A percentile compares a stretch with the other conserved stretches of the same genome.
Conservation (phyloP, 2,113 vertebrate species). For the Blennius ocellaris region DNA sequence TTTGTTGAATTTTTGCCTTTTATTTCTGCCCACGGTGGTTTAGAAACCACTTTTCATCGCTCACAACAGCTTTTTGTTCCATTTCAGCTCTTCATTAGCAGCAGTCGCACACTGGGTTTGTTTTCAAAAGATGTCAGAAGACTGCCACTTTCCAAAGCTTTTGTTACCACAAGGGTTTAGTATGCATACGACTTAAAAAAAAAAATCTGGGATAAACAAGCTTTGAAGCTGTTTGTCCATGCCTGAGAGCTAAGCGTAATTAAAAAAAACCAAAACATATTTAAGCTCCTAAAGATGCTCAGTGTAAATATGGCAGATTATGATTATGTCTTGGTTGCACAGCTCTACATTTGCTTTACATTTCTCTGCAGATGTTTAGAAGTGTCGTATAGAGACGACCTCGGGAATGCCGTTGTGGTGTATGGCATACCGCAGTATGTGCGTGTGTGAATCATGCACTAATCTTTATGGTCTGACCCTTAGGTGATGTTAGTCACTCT, state of each 20-base stretch:
- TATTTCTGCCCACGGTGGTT: background rate
- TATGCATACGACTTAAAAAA: conserved; percentile 25
- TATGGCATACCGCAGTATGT: conserved; percentile 15
- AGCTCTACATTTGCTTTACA: conserved; percentile 18
- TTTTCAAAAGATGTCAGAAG: background rate
- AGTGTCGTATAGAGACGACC: conserved; percentile 19
- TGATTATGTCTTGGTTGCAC: conserved; percentile 19
- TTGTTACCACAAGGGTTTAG: conserved; percentile 9
- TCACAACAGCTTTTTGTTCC: background rate
- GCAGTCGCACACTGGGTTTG: background rate
- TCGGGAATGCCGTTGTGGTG: conserved; percentile 35
- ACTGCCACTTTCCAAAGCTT: too few relatives aligned
- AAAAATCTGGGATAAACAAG: background rate
- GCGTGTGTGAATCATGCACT: conserved; percentile 63
- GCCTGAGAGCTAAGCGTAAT: background rate
- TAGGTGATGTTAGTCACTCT: conserved; percentile 63
- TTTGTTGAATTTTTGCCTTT: background rate
- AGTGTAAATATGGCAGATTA: conserved; percentile 33
- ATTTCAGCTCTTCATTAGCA: background rate
- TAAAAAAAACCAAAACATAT: background rate
- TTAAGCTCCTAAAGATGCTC: background rate
- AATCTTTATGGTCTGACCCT: conserved; percentile 65
- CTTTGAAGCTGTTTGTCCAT: background rate
- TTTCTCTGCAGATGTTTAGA: conserved; percentile 16
- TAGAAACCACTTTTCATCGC: conserved; percentile 8